Conservation (phyloP, 30 jellyfish, hydroid and myxozoan species). For the Pelagia noctiluca region DNA sequence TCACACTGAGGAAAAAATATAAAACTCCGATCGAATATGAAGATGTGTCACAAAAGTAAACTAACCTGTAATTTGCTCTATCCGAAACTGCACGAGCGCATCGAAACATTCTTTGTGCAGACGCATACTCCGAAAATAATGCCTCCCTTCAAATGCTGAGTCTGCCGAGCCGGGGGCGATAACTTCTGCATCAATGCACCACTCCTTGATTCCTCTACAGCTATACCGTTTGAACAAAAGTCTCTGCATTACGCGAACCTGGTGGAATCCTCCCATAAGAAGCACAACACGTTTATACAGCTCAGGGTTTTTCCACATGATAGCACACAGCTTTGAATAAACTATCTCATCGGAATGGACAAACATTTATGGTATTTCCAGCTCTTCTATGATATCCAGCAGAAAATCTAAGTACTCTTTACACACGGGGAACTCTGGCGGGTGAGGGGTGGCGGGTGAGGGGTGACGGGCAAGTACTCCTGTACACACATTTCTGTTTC, state of each 20-base stretch:
- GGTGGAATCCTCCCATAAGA: constrained; percentile 68
- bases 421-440: constrained; percentile 51
- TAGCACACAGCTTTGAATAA: constrained; percentile 50
- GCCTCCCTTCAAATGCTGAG: constrained; percentile 28
- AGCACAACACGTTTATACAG: constrained; percentile 17
- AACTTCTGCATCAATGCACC: constrained; percentile 52
- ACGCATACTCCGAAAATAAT: constrained; percentile 43
- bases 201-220: constrained; percentile 36
- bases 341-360: constrained; percentile 61
- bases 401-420: constrained; percentile 37
- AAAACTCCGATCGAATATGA: no score
- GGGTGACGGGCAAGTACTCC: constrained; percentile 59
- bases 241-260: constrained; percentile 34
- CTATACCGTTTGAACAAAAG: constrained; percentile 14
- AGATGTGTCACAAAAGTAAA: no score
- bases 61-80: no score
- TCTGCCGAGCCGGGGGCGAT: constrained; percentile 51
- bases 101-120: constrained; percentile 31
- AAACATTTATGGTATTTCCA: constrained; percentile 22
- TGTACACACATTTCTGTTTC: constrained; percentile 12
- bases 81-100: no score
- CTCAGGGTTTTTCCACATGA: constrained; percentile 41
- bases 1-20: no score
- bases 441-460: no score
- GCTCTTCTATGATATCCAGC: constrained; percentile 1